Base-by-base conservation (phyloP, 2,797 vertebrate species). In the Trematomus bernacchii region DNA sequence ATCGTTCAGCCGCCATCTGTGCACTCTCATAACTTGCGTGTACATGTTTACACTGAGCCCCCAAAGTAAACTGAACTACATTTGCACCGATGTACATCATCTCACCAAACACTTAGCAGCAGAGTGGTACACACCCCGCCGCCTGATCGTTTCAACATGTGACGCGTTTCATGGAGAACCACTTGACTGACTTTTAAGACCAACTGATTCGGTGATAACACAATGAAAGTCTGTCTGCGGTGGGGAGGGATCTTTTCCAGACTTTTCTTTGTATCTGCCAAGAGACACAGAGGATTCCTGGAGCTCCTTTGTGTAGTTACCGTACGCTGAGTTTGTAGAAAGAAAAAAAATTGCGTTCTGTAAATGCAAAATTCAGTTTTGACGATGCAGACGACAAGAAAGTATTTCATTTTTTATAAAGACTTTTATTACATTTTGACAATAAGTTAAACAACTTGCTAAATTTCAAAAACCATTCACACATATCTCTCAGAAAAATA, bases 361-460 rank as follows among this genome's bases (percentile, higher is more conserved):
- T 5, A 27, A 5, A 27, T 27, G 27, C 27, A 1, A 0, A 5
- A 5, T 27, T 5, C 27, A 27, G 27, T 27, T 27, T 27, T 27
- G 4, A 27, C 27, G 27, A 27, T 27, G 27, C 27, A 27, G 7
- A 37, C 33, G 8, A 37, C 33, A 9, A 37, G 33, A 37, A 6
- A 37, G 33, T 37, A 7, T 9, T 55, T 3, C 2, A 27, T 42
- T 73, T 79, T 64, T 76, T 63, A 80, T 71, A 55, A 57, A 80
- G 51, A 72, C 66, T 85, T 91, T 90, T 89, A 91, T 93, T 88
- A 42, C 58, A 66, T 88, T 87, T 89, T 82, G 54, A 90, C 89
- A 95, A 96, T 96, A 96, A 96, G 63, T 96, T 95, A 96, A 95
- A 92, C 77, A 82, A 85, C 76, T 82, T 77, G 86, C 68, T 73